A percentile compares a stretch with the other conserved stretches of the same genome.
These are phyloP conservation scores for Entomyzon cyanotis DNA, from an alignment of 2,113 vertebrate genomes.

Conservation along the genomic window DNA sequence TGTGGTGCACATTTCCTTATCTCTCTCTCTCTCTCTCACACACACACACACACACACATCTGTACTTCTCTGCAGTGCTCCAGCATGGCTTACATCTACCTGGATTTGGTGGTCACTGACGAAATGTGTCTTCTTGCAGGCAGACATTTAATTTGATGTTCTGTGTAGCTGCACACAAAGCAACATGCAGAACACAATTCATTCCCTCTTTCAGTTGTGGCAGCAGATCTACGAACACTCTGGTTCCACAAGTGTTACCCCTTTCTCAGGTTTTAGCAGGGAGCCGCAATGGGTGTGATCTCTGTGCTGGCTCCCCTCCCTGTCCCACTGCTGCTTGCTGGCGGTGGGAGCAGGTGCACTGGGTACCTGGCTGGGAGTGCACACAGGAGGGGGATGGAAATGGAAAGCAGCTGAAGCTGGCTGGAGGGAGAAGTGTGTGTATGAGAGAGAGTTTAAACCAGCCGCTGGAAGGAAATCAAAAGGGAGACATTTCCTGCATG, in stretches of 20 bases:
- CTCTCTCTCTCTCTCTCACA: no score
- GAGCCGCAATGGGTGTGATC: background rate
- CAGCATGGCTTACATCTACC: background rate
- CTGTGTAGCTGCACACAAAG: background rate
- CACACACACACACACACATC: rapidly evolving
- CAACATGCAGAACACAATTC: background rate
- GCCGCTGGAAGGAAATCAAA: conserved; percentile 9
- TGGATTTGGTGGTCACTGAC: background rate
- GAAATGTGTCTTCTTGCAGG: background rate
- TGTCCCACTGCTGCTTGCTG: background rate
- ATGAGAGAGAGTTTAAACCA: background rate
- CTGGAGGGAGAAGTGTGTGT: background rate
- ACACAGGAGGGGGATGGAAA: background rate
- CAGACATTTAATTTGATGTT: background rate
- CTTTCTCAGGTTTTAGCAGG: background rate
- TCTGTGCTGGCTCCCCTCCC: background rate
- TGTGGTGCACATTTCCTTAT: background rate
- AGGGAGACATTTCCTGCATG: conserved; percentile 26
- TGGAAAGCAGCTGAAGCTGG: conserved; percentile 26
- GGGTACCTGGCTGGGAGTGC: background rate
- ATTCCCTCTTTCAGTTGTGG: background rate
- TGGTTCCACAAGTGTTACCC: background rate
- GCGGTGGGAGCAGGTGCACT: background rate
- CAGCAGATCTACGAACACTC: background rate
- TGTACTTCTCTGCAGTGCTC: background rate